Percentiles rank a stretch among this genome's conserved stretches.
phyloP scores from a whole-genome alignment of 2,113 vertebrate species.

The Dasyurus viverrinus region DNA sequence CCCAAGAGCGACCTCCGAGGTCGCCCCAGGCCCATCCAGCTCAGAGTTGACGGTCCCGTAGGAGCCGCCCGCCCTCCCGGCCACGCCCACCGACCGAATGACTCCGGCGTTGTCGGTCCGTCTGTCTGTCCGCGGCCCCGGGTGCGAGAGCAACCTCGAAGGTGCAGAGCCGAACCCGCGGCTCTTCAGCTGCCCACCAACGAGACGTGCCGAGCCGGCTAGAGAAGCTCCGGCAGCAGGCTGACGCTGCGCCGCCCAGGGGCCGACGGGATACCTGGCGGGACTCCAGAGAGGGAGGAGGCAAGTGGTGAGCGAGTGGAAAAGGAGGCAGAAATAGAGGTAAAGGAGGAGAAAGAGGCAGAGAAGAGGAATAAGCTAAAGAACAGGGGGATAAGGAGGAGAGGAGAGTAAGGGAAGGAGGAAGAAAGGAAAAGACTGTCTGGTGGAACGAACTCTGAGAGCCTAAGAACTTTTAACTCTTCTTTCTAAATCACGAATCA shows the following conservation, averaged over 20 bases:
- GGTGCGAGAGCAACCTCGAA: not conserved
- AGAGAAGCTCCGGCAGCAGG: conserved; percentile 27
- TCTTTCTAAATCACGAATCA: not conserved
- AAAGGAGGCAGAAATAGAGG: fast-evolving
- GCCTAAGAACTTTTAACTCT: not conserved
- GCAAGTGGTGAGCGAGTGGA: too few species aligned
- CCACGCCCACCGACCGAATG: not conserved
- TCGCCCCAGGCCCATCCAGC: not conserved
- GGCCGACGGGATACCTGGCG: conserved; percentile 17
- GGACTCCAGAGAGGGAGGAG: not conserved
- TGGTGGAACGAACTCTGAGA: not conserved
- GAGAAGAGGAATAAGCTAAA: too few species aligned
- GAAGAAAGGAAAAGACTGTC: too few species aligned
- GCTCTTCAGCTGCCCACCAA: conserved; percentile 16
- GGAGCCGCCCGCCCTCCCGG: not conserved
- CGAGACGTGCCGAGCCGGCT: conserved; percentile 30
- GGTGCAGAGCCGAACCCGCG: not conserved
- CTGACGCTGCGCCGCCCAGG: not conserved
- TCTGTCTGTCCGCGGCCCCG: not conserved
- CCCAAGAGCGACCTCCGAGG: not conserved
- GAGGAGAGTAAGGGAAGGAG: too few species aligned
- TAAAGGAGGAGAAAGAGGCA: too few species aligned
- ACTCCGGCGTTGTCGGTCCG: not conserved
- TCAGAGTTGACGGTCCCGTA: not conserved
- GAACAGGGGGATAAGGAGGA: too few species aligned